phyloP scores from a whole-genome alignment of 2,113 vertebrate genomes.

The Phasianus colchicus region DNA sequence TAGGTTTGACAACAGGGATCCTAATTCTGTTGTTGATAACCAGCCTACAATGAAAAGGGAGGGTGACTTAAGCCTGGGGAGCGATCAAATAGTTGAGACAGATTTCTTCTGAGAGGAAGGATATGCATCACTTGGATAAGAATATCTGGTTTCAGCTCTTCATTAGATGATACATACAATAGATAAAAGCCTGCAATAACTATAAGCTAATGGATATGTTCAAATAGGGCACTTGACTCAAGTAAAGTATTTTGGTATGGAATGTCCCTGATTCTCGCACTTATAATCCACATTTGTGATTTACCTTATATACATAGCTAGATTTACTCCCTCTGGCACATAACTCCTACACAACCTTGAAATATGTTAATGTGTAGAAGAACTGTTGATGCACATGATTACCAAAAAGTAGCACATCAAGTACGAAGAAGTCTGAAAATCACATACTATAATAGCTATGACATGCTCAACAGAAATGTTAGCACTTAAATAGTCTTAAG shows the following conservation, averaged over 20 bases:
- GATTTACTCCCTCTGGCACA: conserved; percentile 61
- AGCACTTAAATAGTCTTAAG: conserved; percentile 31
- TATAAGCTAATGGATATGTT: conserved; percentile 21
- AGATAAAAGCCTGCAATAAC: neutral
- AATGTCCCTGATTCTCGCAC: conserved; percentile 35
- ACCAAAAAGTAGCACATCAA: conserved; percentile 47
- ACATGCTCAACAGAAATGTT: conserved; percentile 8
- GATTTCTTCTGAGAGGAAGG: neutral
- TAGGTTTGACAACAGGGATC: neutral
- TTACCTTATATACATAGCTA: conserved; percentile 56
- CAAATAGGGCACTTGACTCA: conserved; percentile 43
- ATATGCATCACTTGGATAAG: neutral
- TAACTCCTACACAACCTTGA: conserved; percentile 61
- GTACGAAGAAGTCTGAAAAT: conserved; percentile 54
- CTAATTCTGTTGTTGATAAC: neutral
- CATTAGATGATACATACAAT: neutral
- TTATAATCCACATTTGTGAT: conserved; percentile 40
- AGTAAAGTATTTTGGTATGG: conserved; percentile 40
- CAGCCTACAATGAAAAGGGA: neutral
- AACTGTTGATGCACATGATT: conserved; percentile 62
- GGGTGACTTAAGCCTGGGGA: neutral
- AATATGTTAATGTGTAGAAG: conserved; percentile 65
- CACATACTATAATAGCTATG: conserved; percentile 44
- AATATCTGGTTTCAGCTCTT: neutral
- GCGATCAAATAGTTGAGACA: neutral